Evolutionary conservation across 2,797 vertebrate species (phyloP).

Genomic region (Ctenopoma multispine): DNA sequence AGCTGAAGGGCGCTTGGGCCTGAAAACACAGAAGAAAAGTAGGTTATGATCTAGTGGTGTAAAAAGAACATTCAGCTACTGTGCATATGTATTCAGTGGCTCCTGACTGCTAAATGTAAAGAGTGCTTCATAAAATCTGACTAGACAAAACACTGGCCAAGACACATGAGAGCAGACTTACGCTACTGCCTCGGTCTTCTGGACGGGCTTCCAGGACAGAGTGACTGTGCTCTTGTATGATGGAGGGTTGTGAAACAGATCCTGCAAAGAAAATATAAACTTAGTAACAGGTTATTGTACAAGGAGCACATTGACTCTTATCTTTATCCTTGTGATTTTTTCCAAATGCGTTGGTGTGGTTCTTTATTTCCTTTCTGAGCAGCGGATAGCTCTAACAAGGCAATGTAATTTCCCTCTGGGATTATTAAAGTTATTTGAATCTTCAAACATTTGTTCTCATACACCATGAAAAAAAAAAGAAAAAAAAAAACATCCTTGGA

Average conservation of each 20-base stretch:
- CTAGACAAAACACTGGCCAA: background rate
- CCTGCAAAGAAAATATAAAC: slow-evolving; percentile 76
- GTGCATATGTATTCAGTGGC: background rate
- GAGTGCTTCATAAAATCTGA: background rate
- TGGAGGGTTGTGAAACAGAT: slow-evolving; percentile 99
- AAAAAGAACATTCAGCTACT: background rate
- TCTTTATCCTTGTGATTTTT: no score
- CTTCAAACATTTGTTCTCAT: background rate
- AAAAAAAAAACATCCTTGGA: background rate
- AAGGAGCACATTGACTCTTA: background rate
- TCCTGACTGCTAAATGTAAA: background rate
- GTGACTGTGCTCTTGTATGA: slow-evolving; percentile 98
- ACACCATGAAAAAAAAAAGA: background rate
- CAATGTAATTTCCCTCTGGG: no score
- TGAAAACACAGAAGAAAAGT: slow-evolving; percentile 18
- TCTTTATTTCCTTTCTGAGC: no score
- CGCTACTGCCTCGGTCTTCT: slow-evolving; percentile 92
- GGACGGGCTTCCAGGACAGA: slow-evolving; percentile 98
- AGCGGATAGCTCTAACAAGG: no score
- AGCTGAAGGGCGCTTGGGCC: slow-evolving; percentile 86
- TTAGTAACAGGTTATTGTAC: background rate
- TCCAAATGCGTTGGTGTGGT: no score
- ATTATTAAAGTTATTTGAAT: no score
- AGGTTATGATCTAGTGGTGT: background rate
- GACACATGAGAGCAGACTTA: slow-evolving; percentile 73